phyloP scores from a whole-genome alignment of 2,797 vertebrate genomes.

The Anisognathus igniventris region DNA sequence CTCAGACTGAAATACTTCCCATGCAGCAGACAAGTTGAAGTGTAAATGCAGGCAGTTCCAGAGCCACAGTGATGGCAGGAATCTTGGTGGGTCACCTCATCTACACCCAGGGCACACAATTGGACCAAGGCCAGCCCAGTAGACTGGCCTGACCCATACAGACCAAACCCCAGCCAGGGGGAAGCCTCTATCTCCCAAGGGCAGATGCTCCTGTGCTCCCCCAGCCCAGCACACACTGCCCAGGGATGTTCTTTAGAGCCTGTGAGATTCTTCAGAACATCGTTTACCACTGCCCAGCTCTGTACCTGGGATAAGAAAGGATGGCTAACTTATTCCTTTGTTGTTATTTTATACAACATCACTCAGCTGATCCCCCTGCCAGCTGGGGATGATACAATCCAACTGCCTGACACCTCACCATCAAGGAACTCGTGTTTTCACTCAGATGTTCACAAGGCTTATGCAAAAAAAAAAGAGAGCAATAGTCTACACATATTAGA shows the following conservation, averaged over 20 bases:
- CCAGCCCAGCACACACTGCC: neutral
- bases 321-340: fast-evolving
- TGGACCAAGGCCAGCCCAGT: neutral
- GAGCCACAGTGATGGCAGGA: neutral
- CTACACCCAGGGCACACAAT: neutral
- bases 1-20: neutral
- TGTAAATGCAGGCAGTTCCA: neutral
- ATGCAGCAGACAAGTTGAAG: neutral
- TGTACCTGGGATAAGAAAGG: neutral
- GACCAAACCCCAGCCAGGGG: neutral
- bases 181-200: neutral
- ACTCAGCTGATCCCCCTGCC: neutral
- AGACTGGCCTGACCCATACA: fast-evolving
- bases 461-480: neutral
- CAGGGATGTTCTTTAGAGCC: neutral
- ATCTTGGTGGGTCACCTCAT: neutral
- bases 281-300: fast-evolving
- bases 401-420: fast-evolving
- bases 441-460: neutral
- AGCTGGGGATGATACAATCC: neutral
- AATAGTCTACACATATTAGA: neutral
- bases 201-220: neutral
- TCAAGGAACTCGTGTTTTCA: fast-evolving
- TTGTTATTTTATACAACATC: neutral
- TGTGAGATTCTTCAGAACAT: neutral